phyloP scores from a whole-genome alignment of 1,140 invertebrate genomes.

The Drosophila ogumai region DNA sequence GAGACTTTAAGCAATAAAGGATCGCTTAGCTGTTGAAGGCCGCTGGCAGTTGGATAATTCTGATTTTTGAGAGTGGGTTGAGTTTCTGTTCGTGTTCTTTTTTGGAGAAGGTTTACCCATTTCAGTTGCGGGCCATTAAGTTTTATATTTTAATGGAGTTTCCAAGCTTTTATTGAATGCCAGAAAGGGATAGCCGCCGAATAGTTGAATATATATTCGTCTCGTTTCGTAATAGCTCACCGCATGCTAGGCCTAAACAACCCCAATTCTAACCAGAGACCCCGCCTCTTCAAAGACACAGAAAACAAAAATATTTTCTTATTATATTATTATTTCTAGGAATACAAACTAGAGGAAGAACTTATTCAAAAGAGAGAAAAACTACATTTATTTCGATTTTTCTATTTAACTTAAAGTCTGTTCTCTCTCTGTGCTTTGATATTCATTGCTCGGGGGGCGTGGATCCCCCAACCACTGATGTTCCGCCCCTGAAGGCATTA shows the following conservation, averaged over 20 bases:
- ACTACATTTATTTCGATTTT: background rate
- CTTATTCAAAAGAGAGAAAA: no score
- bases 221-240: constrained; percentile 11
- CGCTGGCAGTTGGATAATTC: constrained; percentile 35
- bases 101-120: background rate
- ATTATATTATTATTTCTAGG: background rate
- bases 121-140: constrained; percentile 15
- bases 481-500: constrained; percentile 29
- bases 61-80: constrained; percentile 1
- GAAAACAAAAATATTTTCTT: background rate
- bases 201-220: constrained; percentile 14
- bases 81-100: no score
- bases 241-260: constrained; percentile 21
- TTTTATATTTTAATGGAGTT: constrained; percentile 22
- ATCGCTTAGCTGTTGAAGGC: constrained; percentile 37
- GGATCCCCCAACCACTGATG: constrained; percentile 33
- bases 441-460: constrained; percentile 25
- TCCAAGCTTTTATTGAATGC: constrained; percentile 4
- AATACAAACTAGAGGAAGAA: background rate
- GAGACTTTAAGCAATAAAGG: constrained; percentile 28
- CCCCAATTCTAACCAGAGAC: constrained; percentile 17
- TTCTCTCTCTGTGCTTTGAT: background rate
- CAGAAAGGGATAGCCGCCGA: constrained; percentile 5
- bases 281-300: constrained; percentile 11
- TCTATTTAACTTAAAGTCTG: background rate